phyloP scores from a whole-genome alignment of 1,140 invertebrate genomes.

The Latrodectus geometricus region DNA sequence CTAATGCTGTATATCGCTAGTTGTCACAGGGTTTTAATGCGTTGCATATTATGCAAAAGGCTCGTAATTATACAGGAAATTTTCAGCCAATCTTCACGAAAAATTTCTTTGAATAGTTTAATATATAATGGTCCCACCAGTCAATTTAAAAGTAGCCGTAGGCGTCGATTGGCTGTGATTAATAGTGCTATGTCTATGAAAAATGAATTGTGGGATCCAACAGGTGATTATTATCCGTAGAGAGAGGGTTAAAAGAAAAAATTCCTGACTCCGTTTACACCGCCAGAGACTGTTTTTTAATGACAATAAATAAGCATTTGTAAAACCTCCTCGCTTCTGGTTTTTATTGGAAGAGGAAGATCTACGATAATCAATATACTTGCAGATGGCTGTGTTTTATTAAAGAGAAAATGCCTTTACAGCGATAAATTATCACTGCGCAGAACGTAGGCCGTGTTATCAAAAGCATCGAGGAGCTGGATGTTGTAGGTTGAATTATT shows the following conservation, averaged over 20 bases:
- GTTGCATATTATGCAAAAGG: not conserved
- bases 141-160: conserved; percentile 35
- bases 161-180: conserved; percentile 47
- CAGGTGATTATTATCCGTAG: conserved; percentile 49
- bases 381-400: conserved; percentile 22
- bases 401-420: conserved; percentile 26
- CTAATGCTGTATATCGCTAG: too few relatives aligned
- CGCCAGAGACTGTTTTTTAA: conserved; percentile 35
- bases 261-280: conserved; percentile 16
- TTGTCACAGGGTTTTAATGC: not conserved
- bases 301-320: conserved; percentile 52
- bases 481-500: not conserved
- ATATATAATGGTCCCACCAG: conserved; percentile 20
- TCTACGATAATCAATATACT: conserved; percentile 17
- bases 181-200: conserved; percentile 41
- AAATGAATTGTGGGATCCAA: conserved; percentile 47
- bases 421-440: not conserved
- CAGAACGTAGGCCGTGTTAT: not conserved
- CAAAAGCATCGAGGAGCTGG: not conserved
- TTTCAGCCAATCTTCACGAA: not conserved
- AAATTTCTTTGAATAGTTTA: not conserved
- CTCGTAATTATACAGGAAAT: not conserved
- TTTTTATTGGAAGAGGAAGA: conserved; percentile 35
- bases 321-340: conserved; percentile 36
- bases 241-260: conserved; percentile 10